A percentile compares a stretch with the other conserved stretches of the same genome.
phyloP scores from a whole-genome alignment of 2,797 vertebrate genomes.

The Xenopus petersii region DNA sequence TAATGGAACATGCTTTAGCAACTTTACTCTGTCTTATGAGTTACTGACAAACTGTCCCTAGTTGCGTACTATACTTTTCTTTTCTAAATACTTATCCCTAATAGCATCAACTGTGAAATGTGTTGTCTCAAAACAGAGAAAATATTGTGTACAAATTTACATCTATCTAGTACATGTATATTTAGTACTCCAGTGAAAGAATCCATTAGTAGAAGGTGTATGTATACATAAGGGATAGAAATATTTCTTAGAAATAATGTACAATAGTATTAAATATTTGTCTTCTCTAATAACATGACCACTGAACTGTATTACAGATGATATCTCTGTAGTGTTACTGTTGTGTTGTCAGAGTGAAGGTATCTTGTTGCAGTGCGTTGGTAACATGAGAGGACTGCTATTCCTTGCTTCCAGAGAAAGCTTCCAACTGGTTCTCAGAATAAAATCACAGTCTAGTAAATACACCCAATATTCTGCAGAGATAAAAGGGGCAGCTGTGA shows the following conservation, averaged over 20 bases:
- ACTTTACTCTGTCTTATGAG: no score
- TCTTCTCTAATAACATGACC: background rate
- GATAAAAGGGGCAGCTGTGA: slow-evolving; percentile 23
- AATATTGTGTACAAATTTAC: background rate
- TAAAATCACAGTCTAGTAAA: slow-evolving; percentile 21
- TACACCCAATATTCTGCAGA: background rate
- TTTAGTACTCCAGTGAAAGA: background rate
- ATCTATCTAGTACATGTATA: no score
- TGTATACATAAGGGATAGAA: background rate
- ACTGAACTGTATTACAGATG: background rate
- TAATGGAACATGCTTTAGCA: no score
- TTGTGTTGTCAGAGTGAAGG: background rate
- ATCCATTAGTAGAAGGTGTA: background rate
- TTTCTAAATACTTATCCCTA: background rate
- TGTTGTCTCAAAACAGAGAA: background rate
- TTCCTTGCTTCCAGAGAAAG: slow-evolving; percentile 32
- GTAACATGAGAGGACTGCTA: slow-evolving; percentile 27
- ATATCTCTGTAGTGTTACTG: background rate
- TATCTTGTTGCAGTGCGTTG: slow-evolving; percentile 20
- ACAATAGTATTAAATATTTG: no score
- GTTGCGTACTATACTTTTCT: no score
- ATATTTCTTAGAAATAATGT: no score
- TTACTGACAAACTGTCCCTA: no score
- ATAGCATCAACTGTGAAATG: background rate
- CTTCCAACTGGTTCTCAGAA: slow-evolving; percentile 27